Conservation (phyloP, 2,113 vertebrate species). For the Pygoscelis antarcticus region DNA sequence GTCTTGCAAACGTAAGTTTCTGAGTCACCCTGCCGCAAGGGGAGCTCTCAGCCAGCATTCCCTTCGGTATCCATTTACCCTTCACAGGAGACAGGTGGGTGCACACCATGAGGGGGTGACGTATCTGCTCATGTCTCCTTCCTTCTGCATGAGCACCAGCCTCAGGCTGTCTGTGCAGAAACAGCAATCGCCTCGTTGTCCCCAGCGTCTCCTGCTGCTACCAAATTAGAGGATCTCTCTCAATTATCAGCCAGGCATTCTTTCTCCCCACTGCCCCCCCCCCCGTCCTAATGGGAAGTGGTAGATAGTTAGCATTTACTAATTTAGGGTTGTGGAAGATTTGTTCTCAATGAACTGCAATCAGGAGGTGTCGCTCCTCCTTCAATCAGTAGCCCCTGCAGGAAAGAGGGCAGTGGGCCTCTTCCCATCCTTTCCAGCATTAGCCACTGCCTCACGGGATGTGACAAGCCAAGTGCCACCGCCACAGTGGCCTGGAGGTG, state of each 20-base stretch:
- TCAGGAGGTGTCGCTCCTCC: background rate
- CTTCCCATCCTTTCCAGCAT: background rate
- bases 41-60: rapidly evolving
- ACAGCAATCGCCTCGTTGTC: rapidly evolving
- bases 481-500: background rate
- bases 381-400: background rate
- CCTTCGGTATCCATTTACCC: rapidly evolving
- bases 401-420: background rate
- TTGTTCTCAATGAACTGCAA: background rate
- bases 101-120: background rate
- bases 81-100: background rate
- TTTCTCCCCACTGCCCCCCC: background rate
- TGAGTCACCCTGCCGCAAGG: background rate
- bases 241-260: background rate
- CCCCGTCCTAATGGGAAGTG: background rate
- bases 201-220: background rate
- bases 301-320: background rate
- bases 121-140: background rate
- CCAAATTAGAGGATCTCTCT: background rate
- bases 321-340: background rate
- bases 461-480: background rate
- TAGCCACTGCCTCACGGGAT: background rate
- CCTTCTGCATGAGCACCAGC: background rate
- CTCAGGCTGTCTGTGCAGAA: background rate
- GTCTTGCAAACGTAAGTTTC: background rate